Evolutionary conservation across 2,888 invertebrate genomes (phyloP), one percentile per base, ranked within the genome.

Genomic region (Lasioglossum villosulum): DNA sequence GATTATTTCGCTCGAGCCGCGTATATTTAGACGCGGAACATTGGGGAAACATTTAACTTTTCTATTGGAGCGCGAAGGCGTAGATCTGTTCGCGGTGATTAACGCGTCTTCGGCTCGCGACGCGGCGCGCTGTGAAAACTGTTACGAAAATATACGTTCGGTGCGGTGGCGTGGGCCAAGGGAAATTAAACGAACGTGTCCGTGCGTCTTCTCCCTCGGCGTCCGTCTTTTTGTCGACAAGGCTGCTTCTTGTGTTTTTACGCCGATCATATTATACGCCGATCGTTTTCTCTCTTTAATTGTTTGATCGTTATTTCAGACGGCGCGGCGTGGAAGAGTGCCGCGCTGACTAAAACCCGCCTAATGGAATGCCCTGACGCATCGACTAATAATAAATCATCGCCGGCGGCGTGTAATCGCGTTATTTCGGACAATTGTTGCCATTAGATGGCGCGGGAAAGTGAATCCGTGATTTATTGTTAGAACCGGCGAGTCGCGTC

Each of bases 381-480:
- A 87, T 89, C 87, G 81, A 80, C 73, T 79, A 83, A 80, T 85
- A 87, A 86, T 83, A 83, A 89, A 89, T 89, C 79, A 80, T 80
- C 84, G 74, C 45, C 72, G 66, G 72, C 78, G 75, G 77, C 75
- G 71, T 63, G 80, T 75, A 78, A 84, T 84, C 84, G 75, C 81
- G 84, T 80, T 82, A 83, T 80, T 81, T 79, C 78, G 68, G 80
- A 84, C 81, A 84, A 84, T 86, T 76, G 79, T 84, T 78, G 45
- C 86, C 76, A 75, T 73, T 76, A 76, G 78, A 80, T 68, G 78
- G 66, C 78, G 59, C 48, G 30, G 76, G 71, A 79, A 79, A 75
- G 79, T 56, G 83, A 75, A 75, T 71, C 83, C 75, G 78, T 84
- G 82, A 84, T 83, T 84, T 83, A 84, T 83, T 75, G 83, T 78